These are phyloP conservation scores for Microcaecilia unicolor DNA, from an alignment of 2,797 vertebrate species.

Conservation along the genomic window DNA sequence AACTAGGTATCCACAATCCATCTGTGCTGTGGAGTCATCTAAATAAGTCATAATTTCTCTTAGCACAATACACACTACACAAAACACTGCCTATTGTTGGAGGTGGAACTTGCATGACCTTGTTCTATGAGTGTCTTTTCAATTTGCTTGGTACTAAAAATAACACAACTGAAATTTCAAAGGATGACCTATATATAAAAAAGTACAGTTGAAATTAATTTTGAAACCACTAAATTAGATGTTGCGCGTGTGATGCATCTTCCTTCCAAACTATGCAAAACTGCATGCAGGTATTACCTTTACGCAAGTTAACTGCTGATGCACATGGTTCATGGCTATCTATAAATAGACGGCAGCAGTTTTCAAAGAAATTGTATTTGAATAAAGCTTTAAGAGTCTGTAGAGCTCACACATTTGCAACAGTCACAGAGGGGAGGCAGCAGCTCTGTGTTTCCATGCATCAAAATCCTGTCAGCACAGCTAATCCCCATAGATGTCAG, in stretches of 20 bases:
- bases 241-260: no score
- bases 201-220: conserved; percentile 13
- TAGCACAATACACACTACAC: conserved; percentile 11
- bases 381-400: no score
- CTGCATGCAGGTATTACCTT: no score
- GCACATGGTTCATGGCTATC: no score
- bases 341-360: no score
- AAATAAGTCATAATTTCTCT: conserved; percentile 18
- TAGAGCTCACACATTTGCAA: neutral
- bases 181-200: conserved; percentile 17
- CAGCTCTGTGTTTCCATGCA: conserved; percentile 20
- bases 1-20: no score
- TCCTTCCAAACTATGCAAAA: no score
- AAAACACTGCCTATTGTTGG: conserved; percentile 33
- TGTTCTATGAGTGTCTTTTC: conserved; percentile 21
- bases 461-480: conserved; percentile 41
- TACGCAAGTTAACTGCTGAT: no score
- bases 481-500: conserved; percentile 37
- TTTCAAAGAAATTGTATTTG: no score
- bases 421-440: conserved; percentile 11
- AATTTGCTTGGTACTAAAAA: conserved; percentile 29
- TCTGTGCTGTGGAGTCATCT: conserved; percentile 8
- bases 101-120: conserved; percentile 32
- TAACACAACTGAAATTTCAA: conserved; percentile 25
- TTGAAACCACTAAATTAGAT: conserved; percentile 3